Conservation (phyloP, 2,888 invertebrate species). For the Dynastes tityus region DNA sequence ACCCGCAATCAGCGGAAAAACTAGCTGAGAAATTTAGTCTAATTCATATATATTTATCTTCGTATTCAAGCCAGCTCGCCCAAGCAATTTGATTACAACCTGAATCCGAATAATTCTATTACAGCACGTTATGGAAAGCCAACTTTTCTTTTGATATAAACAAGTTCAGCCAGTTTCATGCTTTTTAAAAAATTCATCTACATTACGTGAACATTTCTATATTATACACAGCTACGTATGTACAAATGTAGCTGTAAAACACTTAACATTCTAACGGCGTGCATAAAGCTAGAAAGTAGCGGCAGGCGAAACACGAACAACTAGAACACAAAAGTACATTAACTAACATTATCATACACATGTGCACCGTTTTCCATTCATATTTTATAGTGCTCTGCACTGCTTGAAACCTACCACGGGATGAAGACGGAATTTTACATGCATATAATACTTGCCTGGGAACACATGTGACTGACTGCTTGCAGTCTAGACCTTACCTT, state of each 20-base stretch:
- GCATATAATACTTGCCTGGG: neutral
- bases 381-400: neutral
- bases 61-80: too few relatives aligned
- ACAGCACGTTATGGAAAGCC: too few relatives aligned
- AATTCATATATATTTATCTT: too few relatives aligned
- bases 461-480: slow-evolving; percentile 6
- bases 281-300: neutral
- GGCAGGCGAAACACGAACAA: neutral
- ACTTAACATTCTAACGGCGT: neutral
- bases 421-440: slow-evolving; percentile 17
- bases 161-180: neutral
- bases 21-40: too few relatives aligned
- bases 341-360: slow-evolving; percentile 20
- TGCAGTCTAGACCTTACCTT: neutral
- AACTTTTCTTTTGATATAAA: too few relatives aligned
- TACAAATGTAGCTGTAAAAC: neutral
- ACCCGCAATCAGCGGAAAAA: too few relatives aligned
- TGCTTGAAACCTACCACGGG: neutral
- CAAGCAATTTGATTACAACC: too few relatives aligned
- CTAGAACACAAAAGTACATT: slow-evolving; percentile 17
- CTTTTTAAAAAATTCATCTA: neutral
- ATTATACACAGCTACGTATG: too few relatives aligned
- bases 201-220: too few relatives aligned
- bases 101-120: too few relatives aligned
- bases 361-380: slow-evolving; percentile 8